These are phyloP conservation scores for Pseudorasbora parva DNA, from an alignment of 2,113 vertebrate genomes.

Conservation along the genomic window DNA sequence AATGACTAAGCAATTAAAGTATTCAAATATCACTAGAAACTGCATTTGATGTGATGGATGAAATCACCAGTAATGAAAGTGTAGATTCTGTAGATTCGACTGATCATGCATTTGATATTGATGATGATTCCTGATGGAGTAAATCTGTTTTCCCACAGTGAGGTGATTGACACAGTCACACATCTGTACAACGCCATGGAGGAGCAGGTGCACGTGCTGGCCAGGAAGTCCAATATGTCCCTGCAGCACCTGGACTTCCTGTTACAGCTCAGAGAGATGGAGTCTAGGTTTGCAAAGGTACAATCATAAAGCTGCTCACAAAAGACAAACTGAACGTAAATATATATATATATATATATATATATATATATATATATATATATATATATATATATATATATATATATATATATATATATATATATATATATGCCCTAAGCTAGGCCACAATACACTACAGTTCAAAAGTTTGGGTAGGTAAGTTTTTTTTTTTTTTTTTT, in stretches of 20 bases:
- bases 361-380: too few species aligned
- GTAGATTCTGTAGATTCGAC: neutral
- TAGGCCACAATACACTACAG: neutral
- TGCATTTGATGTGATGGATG: neutral
- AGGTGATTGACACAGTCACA: slow-evolving; percentile 77
- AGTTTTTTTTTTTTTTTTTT: too few species aligned
- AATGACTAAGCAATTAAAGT: too few species aligned
- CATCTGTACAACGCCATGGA: slow-evolving; percentile 85
- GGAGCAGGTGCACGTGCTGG: slow-evolving; percentile 85
- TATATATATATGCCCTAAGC: too few species aligned
- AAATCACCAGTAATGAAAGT: too few species aligned
- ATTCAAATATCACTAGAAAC: neutral
- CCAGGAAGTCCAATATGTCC: slow-evolving; percentile 85
- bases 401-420: too few species aligned
- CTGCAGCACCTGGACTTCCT: slow-evolving; percentile 85
- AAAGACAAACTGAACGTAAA: too few species aligned
- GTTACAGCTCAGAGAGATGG: slow-evolving; percentile 76
- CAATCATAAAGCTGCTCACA: neutral
- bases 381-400: too few species aligned
- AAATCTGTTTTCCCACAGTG: slow-evolving; percentile 67
- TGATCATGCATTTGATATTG: neutral
- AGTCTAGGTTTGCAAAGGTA: slow-evolving; percentile 84
- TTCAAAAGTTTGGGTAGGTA: too few species aligned
- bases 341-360: too few species aligned
- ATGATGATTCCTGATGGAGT: neutral